phyloP scores from a whole-genome alignment of 2,888 invertebrate species.

The Eubasilissa splendida region DNA sequence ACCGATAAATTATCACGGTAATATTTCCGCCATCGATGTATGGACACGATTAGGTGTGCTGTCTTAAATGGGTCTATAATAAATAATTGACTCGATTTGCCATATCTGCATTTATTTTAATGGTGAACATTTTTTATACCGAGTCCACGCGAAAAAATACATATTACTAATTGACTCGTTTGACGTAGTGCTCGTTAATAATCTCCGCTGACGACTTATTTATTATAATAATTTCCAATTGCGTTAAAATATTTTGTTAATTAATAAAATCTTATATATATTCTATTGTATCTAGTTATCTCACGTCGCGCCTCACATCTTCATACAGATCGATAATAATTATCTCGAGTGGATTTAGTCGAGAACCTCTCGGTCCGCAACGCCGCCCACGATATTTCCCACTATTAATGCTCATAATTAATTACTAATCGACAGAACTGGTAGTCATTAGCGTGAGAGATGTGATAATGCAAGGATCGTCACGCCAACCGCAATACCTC shows the following conservation, averaged over 20 bases:
- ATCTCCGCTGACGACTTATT: no score
- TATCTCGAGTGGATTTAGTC: neutral
- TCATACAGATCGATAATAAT: slow-evolving; percentile 13
- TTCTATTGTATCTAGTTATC: neutral
- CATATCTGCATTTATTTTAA: slow-evolving; percentile 20
- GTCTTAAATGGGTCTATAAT: slow-evolving; percentile 19
- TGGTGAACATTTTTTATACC: no score
- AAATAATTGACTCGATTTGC: slow-evolving; percentile 24
- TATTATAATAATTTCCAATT: no score
- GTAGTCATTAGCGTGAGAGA: slow-evolving; percentile 32
- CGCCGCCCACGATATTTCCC: slow-evolving; percentile 18
- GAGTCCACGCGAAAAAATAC: no score
- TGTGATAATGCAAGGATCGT: slow-evolving; percentile 35
- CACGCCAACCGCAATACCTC: neutral
- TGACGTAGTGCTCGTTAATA: no score
- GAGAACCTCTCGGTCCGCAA: slow-evolving; percentile 1
- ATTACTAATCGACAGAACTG: slow-evolving; percentile 32
- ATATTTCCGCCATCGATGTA: slow-evolving; percentile 8
- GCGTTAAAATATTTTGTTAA: no score
- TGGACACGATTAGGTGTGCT: slow-evolving; percentile 15
- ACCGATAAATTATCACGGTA: slow-evolving; percentile 6
- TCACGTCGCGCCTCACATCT: slow-evolving; percentile 8
- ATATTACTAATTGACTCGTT: no score
- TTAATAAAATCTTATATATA: no score
- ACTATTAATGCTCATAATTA: slow-evolving; percentile 28